phyloP scores from a whole-genome alignment of 2,797 vertebrate species.

The Masticophis lateralis region DNA sequence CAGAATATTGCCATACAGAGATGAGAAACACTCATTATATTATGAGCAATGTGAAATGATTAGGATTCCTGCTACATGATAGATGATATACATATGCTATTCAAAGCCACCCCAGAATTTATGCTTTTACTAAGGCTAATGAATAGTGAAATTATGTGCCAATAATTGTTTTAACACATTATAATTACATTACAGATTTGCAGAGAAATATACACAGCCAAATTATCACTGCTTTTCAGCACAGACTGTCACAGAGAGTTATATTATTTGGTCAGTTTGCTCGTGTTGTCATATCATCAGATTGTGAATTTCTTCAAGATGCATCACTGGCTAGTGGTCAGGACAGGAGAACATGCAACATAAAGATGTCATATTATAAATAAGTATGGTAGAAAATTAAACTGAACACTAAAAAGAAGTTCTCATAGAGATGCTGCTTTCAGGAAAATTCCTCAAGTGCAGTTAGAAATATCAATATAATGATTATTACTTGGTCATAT shows the following conservation, averaged over 20 bases:
- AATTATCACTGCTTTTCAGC: not conserved
- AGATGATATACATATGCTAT: not conserved
- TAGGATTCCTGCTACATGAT: not conserved
- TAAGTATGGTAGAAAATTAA: not conserved
- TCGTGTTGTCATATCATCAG: not conserved
- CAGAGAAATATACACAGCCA: not conserved
- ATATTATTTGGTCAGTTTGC: not conserved
- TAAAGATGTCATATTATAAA: not conserved
- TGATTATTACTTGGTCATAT: not conserved
- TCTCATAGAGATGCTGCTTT: not conserved
- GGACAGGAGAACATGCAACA: not conserved
- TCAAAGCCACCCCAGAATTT: not conserved
- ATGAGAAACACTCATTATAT: not conserved
- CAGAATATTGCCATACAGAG: not conserved
- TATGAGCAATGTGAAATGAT: not conserved
- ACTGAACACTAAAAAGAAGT: not conserved
- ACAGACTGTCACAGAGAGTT: not conserved
- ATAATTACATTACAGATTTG: not conserved
- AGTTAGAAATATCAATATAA: not conserved
- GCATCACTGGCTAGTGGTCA: not conserved
- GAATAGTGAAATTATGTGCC: not conserved
- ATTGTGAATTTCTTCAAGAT: not conserved
- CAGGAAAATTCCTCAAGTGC: not conserved
- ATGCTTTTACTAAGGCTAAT: not conserved
- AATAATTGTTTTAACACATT: not conserved